Percentiles rank a stretch among this genome's conserved stretches.
phyloP scores from a whole-genome alignment of 2,113 vertebrate genomes.

The Azemiops feae region DNA sequence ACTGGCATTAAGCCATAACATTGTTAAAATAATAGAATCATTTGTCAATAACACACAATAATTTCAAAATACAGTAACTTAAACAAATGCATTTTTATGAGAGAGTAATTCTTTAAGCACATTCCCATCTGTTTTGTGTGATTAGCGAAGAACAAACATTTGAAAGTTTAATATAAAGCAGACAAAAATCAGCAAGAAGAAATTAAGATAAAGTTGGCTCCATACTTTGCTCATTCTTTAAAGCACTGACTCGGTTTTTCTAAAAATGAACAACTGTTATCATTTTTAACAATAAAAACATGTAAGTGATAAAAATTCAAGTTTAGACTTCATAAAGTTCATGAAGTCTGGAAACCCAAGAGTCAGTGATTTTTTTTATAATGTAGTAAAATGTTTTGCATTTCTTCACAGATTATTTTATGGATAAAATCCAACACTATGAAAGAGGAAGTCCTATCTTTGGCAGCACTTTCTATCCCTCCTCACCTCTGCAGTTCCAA shows the following conservation, averaged over 20 bases:
- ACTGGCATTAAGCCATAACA: slow-evolving; percentile 47
- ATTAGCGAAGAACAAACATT: slow-evolving; percentile 59
- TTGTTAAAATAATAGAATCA: slow-evolving; percentile 40
- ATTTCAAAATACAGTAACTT: slow-evolving; percentile 39
- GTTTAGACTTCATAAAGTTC: background rate
- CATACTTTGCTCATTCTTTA: slow-evolving; percentile 29
- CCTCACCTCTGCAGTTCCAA: background rate
- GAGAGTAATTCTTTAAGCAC: slow-evolving; percentile 47
- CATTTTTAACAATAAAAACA: background rate
- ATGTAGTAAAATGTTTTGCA: no score
- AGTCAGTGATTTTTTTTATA: background rate
- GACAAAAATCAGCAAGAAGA: slow-evolving; percentile 44
- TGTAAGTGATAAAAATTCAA: background rate
- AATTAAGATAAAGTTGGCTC: slow-evolving; percentile 57
- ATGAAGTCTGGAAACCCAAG: background rate
- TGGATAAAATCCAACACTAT: background rate
- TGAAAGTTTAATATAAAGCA: slow-evolving; percentile 59
- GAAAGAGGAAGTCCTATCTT: background rate
- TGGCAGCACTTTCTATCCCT: background rate
- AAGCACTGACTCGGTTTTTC: background rate
- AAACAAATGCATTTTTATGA: slow-evolving; percentile 35
- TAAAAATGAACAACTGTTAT: background rate
- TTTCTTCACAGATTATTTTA: background rate
- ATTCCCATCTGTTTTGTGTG: slow-evolving; percentile 94
- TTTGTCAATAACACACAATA: slow-evolving; percentile 46